Conservation (phyloP, 2,113 vertebrate species). For the Paradisaea rubra region DNA sequence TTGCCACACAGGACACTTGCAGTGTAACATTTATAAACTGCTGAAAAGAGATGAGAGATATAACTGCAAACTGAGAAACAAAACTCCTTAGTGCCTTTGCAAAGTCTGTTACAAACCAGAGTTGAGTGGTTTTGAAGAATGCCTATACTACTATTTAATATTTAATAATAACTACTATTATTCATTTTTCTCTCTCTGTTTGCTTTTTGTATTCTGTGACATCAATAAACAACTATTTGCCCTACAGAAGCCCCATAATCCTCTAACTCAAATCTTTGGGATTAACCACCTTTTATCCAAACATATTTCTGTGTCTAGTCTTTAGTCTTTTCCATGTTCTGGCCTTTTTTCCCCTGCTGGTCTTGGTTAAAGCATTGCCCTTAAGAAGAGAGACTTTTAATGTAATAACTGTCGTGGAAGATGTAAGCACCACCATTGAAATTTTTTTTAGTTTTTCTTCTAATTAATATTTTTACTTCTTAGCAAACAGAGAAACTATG, state of each 20-base stretch:
- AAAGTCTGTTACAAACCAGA: not conserved
- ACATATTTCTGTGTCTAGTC: not conserved
- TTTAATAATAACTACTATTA: not conserved
- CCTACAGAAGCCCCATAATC: not conserved
- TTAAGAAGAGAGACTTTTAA: not conserved
- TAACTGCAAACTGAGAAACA: not conserved
- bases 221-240: not conserved
- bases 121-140: not conserved
- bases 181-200: not conserved
- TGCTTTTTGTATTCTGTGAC: not conserved
- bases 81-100: not conserved
- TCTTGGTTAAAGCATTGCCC: not conserved
- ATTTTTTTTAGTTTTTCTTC: not conserved
- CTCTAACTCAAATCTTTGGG: not conserved
- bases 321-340: not conserved
- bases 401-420: not conserved
- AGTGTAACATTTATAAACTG: not conserved
- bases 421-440: not conserved
- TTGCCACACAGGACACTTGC: not conserved
- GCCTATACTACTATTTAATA: not conserved
- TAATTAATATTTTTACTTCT: not conserved
- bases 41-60: not conserved
- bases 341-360: not conserved
- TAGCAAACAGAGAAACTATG: not conserved
- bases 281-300: conserved; percentile 12